These are phyloP conservation scores for Hermaeophaga mercurialis DNA, from an alignment of 2,888 invertebrate genomes.

Conservation along the genomic window DNA sequence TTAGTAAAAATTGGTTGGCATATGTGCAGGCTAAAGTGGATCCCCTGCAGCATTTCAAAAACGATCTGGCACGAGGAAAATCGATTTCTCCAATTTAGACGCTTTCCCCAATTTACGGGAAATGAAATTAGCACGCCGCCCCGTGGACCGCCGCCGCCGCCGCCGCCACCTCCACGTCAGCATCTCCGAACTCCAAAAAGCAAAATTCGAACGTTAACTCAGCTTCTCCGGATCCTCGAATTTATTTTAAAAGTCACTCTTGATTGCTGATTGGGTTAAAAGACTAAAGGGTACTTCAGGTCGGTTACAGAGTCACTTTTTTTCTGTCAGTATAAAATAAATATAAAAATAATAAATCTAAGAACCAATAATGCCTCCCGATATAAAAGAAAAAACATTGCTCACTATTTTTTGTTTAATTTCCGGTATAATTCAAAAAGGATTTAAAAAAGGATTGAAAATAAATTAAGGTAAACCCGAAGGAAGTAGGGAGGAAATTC, in stretches of 20 bases:
- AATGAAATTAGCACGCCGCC: constrained; percentile 36
- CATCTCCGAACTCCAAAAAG: constrained; percentile 9
- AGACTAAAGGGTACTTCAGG: neutral
- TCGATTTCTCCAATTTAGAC: constrained; percentile 36
- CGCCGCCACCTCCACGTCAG: neutral
- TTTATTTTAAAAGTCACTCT: constrained; percentile 21
- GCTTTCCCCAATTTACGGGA: constrained; percentile 37
- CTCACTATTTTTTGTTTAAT: too few relatives aligned
- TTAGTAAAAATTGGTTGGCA: too few relatives aligned
- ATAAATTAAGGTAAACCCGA: too few relatives aligned
- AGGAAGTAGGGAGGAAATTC: too few relatives aligned
- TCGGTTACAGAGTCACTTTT: neutral
- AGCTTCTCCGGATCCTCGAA: constrained; percentile 12
- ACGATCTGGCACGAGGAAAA: constrained; percentile 28
- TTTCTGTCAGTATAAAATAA: neutral
- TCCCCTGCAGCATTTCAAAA: constrained; percentile 21
- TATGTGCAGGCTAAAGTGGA: constrained; percentile 16
- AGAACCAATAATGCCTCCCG: too few relatives aligned
- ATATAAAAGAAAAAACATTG: too few relatives aligned
- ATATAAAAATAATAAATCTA: too few relatives aligned
- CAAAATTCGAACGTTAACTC: constrained; percentile 24
- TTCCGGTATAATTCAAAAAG: too few relatives aligned
- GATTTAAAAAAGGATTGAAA: too few relatives aligned
- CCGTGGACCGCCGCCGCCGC: constrained; percentile 15
- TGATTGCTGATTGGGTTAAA: constrained; percentile 20